A percentile compares a stretch with the other conserved stretches of the same genome.
Evolutionary conservation across 2,888 invertebrate species (phyloP).

Genomic region (Drosophila sordidapex): DNA sequence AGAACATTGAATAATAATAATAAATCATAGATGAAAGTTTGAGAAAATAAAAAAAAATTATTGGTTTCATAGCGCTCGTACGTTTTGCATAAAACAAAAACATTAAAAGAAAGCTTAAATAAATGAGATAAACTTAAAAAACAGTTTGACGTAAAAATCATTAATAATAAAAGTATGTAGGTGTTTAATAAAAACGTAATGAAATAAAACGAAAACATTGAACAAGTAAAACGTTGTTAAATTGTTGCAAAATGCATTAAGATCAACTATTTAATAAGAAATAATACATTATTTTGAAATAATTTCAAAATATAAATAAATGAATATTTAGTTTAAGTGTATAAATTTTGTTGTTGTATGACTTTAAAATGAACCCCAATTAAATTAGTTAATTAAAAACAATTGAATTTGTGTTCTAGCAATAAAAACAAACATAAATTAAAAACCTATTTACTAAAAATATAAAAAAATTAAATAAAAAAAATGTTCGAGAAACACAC

Average conservation of each 20-base stretch:
- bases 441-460: conserved; percentile 59
- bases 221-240: conserved; percentile 76
- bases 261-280: conserved; percentile 73
- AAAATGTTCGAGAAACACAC: conserved; percentile 63
- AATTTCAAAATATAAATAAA: conserved; percentile 63
- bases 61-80: conserved; percentile 86
- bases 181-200: conserved; percentile 64
- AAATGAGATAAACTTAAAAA: conserved; percentile 58
- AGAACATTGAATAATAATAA: conserved; percentile 18
- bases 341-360: conserved; percentile 81
- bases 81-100: conserved; percentile 82
- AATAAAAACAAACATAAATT: conserved; percentile 66
- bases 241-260: conserved; percentile 75
- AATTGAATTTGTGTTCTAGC: conserved; percentile 81
- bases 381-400: conserved; percentile 72
- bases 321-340: conserved; percentile 75
- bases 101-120: conserved; percentile 69
- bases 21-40: conserved; percentile 60
- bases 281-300: conserved; percentile 73
- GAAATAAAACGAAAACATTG: conserved; percentile 65
- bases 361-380: conserved; percentile 69
- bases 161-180: conserved; percentile 71
- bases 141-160: conserved; percentile 66
- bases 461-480: conserved; percentile 49
- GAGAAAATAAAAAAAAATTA: conserved; percentile 78